A percentile compares a stretch with the other conserved stretches of the same genome.
phyloP scores from a whole-genome alignment of 2,113 vertebrate genomes.

The Chionis minor region DNA sequence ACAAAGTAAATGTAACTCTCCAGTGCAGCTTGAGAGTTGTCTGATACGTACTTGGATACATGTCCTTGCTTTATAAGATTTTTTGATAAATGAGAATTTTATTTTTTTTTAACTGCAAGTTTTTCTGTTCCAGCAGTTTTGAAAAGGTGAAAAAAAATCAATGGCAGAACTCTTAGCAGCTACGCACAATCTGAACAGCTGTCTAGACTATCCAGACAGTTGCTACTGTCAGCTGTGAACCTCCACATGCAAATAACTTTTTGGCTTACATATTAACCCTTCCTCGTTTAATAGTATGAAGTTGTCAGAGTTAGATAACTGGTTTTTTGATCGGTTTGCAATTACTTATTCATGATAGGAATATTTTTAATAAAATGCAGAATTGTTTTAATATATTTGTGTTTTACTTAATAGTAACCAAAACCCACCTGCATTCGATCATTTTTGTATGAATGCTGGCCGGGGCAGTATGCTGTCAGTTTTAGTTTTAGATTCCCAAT shows the following conservation, averaged over 20 bases:
- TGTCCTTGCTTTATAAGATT: not conserved
- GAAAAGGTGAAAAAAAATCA: conserved; percentile 75
- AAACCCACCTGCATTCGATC: not conserved
- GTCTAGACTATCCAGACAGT: conserved; percentile 77
- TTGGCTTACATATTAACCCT: conserved; percentile 69
- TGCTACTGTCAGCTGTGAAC: conserved; percentile 80
- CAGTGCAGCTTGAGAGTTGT: not conserved
- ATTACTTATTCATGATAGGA: not conserved
- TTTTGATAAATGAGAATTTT: not conserved
- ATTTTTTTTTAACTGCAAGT: not conserved
- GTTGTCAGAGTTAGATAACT: not conserved
- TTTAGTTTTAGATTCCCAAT: conserved; percentile 47
- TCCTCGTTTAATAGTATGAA: conserved; percentile 29
- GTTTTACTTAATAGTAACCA: not conserved
- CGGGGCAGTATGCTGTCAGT: not conserved
- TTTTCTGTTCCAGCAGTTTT: conserved; percentile 62
- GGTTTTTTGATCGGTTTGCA: not conserved
- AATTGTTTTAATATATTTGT: not conserved
- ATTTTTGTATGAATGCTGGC: not conserved
- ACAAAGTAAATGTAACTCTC: not conserved
- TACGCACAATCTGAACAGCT: conserved; percentile 74
- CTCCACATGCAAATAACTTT: conserved; percentile 71
- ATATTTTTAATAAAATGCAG: not conserved
- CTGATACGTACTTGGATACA: not conserved
- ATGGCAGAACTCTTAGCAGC: conserved; percentile 52